phyloP scores from a whole-genome alignment of 2,797 vertebrate species.

The Gallinago solitaria region DNA sequence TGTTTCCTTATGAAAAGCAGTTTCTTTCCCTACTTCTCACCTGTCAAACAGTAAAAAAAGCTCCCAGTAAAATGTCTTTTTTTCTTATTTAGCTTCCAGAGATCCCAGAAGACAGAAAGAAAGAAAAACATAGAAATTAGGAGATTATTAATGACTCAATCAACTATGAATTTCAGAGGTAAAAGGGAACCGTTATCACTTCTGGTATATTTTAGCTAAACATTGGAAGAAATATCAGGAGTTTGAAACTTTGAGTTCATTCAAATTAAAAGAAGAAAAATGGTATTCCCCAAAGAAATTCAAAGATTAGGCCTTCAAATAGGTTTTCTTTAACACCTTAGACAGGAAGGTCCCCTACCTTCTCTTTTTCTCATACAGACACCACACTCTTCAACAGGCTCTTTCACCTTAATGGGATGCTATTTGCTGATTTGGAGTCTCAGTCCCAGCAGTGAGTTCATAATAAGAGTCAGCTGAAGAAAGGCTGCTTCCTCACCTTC shows the following conservation, averaged over 20 bases:
- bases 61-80: slow-evolving; percentile 31
- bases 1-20: slow-evolving; percentile 26
- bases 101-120: slow-evolving; percentile 36
- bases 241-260: background rate
- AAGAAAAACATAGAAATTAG: slow-evolving; percentile 60
- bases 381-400: background rate
- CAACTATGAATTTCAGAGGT: slow-evolving; percentile 21
- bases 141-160: slow-evolving; percentile 57
- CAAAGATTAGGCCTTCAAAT: slow-evolving; percentile 27
- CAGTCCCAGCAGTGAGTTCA: slow-evolving; percentile 22
- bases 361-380: background rate
- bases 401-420: slow-evolving; percentile 36
- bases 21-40: slow-evolving; percentile 51
- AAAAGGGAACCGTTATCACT: slow-evolving; percentile 7
- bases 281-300: background rate
- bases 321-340: slow-evolving; percentile 6
- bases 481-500: slow-evolving; percentile 16
- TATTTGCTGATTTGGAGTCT: slow-evolving; percentile 26
- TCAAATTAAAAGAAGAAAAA: background rate
- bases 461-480: slow-evolving; percentile 51
- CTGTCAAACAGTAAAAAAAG: slow-evolving; percentile 24
- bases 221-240: background rate
- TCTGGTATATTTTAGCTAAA: slow-evolving; percentile 26
- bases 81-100: slow-evolving; percentile 55
- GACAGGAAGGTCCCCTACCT: background rate